Evolutionary conservation across 1,140 invertebrate species (phyloP), one percentile per base, ranked within the genome.

Genomic region (Cardiocondyla obscurior): DNA sequence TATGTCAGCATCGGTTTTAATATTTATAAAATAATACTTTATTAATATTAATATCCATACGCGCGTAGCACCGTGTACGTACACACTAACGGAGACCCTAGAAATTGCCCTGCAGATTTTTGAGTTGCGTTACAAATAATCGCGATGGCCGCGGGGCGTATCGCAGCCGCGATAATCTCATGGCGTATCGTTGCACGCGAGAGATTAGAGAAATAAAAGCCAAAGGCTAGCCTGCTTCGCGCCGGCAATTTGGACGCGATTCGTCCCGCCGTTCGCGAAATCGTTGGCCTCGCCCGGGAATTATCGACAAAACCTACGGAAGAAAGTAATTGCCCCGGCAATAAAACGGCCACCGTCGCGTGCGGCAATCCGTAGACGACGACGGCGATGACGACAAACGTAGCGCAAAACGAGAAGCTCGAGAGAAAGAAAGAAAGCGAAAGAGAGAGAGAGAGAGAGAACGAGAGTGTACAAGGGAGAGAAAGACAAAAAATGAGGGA

Each of bases 301-400:
- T 69, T 79, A 79, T 79, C 74, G 74, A 79, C 30, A 79, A 79
- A 79, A 69, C 62, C 62, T 39, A 33, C 55, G 74, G 62, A 53
- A 53, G 33, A 51, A 79, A 67, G 74, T 79, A 69, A 79, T 79
- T 79, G 62, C 65, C 69, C 25, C 16, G 46, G 62, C 62, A 79
- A 69, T 79, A 79, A 77, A 79, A 51, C 42, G 74, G 46, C 46
- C n/a, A 25, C 62, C 33, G 69, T 79, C 62, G 74, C 74, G 74
- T 79, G 74, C 33, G 60, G 30, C 74, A 62, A 77, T 51, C 46
- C 60, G 72, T 57, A 62, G 72, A 46, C 44, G 14, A n/a, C 12
- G 39, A 42, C 39, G 73, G 51, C 33, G 51, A 39, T 19, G 51
- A 57, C 39, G 36, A 51, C 39, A 36, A 58, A 36, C 33, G 46